A percentile compares a stretch with the other conserved stretches of the same genome.
Conservation (phyloP, 2,888 invertebrate genomes). For the Alentia gelatinosa region DNA sequence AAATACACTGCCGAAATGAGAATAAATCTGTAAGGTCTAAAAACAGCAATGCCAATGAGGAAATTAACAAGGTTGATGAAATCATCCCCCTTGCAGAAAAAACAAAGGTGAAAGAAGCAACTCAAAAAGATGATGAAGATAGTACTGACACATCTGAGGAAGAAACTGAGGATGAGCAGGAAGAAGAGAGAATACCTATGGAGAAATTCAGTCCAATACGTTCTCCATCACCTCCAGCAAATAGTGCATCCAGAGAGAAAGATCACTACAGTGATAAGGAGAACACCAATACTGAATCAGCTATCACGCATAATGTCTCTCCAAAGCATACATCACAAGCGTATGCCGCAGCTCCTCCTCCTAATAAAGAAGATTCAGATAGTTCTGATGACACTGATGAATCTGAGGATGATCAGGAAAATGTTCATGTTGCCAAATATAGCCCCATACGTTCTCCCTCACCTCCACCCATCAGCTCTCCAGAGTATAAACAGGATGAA, state of each 20-base stretch:
- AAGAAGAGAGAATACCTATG: neutral
- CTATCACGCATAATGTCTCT: no score
- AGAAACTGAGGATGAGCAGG: neutral
- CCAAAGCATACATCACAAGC: no score
- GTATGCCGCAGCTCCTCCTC: neutral
- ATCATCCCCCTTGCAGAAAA: no score
- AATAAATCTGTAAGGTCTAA: neutral
- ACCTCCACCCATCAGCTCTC: neutral
- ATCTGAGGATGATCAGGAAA: neutral
- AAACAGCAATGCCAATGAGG: neutral
- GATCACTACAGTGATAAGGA: no score
- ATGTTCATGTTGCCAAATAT: neutral
- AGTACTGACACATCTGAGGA: neutral
- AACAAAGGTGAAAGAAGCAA: neutral
- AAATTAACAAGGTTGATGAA: neutral
- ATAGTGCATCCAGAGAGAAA: neutral
- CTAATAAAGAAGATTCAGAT: neutral
- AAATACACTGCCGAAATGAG: neutral
- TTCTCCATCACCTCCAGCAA: neutral
- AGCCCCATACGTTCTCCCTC: slow-evolving; percentile 41
- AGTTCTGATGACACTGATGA: neutral
- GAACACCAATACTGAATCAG: no score
- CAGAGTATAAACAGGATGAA: neutral
- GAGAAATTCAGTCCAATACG: neutral
- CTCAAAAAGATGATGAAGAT: neutral